Conservation (phyloP, 1,140 invertebrate genomes). For the Temnothorax curvispinosus region DNA sequence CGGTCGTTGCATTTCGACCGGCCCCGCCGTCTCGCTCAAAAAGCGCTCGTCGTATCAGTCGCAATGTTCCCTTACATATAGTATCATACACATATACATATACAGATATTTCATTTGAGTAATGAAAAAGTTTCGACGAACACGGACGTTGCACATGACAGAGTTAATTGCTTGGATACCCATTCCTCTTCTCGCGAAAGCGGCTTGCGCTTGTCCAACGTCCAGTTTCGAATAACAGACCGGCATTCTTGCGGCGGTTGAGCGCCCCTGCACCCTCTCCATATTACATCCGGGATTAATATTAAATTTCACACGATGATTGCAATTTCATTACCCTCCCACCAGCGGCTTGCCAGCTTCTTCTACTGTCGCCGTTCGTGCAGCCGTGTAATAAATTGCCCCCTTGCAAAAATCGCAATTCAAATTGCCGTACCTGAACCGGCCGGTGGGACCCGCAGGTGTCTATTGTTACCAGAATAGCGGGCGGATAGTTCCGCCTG, state of each 20-base stretch:
- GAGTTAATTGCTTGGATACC: constrained; percentile 63
- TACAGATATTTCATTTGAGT: constrained; percentile 61
- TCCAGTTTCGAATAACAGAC: constrained; percentile 62
- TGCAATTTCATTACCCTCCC: constrained; percentile 83
- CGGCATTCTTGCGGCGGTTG: constrained; percentile 71
- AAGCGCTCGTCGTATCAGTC: constrained; percentile 42
- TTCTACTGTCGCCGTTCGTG: constrained; percentile 50
- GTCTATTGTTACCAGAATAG: constrained; percentile 57
- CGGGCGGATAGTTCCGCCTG: constrained; percentile 32
- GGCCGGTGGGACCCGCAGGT: constrained; percentile 48
- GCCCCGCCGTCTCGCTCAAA: constrained; percentile 11
- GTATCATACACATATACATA: constrained; percentile 30
- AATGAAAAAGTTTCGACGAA: constrained; percentile 63
- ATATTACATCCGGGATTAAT: constrained; percentile 84
- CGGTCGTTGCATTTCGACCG: constrained; percentile 28
- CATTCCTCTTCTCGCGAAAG: constrained; percentile 62
- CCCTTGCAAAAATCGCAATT: constrained; percentile 75
- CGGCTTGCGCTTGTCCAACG: constrained; percentile 58
- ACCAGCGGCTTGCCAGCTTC: constrained; percentile 60
- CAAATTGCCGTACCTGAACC: constrained; percentile 69
- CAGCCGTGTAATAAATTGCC: constrained; percentile 69
- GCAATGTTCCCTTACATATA: constrained; percentile 42
- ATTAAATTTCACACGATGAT: constrained; percentile 85
- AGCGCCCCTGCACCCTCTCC: constrained; percentile 76
- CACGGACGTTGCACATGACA: constrained; percentile 62